These are phyloP conservation scores for Archaeoteleia sp. DNA, from an alignment of 2,888 invertebrate species.

Conservation along the genomic window DNA sequence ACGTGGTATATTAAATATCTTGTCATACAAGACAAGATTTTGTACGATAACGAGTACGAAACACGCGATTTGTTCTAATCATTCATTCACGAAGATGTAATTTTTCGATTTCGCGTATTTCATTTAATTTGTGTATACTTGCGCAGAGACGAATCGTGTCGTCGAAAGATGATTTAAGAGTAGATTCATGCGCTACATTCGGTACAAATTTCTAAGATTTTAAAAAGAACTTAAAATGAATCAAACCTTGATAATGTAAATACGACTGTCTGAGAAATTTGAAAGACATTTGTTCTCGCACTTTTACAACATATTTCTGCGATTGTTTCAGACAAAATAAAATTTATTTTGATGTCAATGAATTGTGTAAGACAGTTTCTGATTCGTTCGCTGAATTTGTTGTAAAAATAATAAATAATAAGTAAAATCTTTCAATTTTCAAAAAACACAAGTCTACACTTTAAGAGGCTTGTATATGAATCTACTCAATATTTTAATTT, in stretches of 20 bases:
- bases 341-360: not conserved
- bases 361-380: too few relatives aligned
- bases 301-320: too few relatives aligned
- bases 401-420: too few relatives aligned
- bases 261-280: too few relatives aligned
- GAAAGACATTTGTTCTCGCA: too few relatives aligned
- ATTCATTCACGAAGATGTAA: constrained; percentile 8
- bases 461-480: not conserved
- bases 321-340: too few relatives aligned
- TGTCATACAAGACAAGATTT: constrained; percentile 23
- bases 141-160: not conserved
- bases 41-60: constrained; percentile 29
- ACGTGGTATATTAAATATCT: constrained; percentile 19
- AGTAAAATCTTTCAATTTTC: too few relatives aligned
- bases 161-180: not conserved
- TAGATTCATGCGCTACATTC: constrained; percentile 1
- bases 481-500: constrained; percentile 2
- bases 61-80: constrained; percentile 8
- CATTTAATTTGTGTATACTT: constrained; percentile 4
- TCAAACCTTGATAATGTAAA: too few relatives aligned
- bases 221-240: too few relatives aligned
- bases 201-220: too few relatives aligned
- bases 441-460: too few relatives aligned
- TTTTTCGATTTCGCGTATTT: constrained; percentile 8
- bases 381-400: too few relatives aligned